These are phyloP conservation scores for Actinia tenebrosa DNA, from an alignment of 64 coral and sea anemone genomes.

Conservation along the genomic window DNA sequence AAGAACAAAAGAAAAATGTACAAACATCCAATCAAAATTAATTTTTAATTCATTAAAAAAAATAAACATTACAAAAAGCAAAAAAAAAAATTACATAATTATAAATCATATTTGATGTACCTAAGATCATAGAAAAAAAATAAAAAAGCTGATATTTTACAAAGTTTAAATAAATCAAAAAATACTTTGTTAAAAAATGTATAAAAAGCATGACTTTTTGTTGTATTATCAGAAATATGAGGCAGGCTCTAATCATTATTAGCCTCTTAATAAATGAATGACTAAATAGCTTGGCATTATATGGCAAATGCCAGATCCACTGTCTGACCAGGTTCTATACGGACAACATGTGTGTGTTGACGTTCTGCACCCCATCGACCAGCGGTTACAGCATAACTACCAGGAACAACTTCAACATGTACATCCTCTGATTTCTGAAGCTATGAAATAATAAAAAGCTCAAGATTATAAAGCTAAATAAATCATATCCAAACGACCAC, in stretches of 20 bases:
- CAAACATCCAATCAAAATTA: too few species aligned
- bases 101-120: too few species aligned
- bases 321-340: conserved; percentile 94
- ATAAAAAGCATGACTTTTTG: too few species aligned
- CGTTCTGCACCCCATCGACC: conserved; percentile 83
- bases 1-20: too few species aligned
- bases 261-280: not conserved
- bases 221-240: not conserved
- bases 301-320: conserved; percentile 89
- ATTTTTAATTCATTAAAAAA: too few species aligned
- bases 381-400: conserved; percentile 92
- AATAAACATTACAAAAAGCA: too few species aligned
- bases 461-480: not conserved
- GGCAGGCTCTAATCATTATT: not conserved
- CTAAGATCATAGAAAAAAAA: too few species aligned
- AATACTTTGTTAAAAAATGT: too few species aligned
- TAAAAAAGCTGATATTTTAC: too few species aligned
- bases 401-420: conserved; percentile 90
- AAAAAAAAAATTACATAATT: too few species aligned
- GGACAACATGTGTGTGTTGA: conserved; percentile 87
- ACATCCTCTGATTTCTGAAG: conserved; percentile 95
- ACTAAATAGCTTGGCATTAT: conserved; percentile 14
- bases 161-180: too few species aligned
- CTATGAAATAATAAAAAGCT: conserved; percentile 23
- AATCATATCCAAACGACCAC: not conserved